Evolutionary conservation across 2,797 vertebrate genomes (phyloP).

Genomic region (Sphenodon punctatus): DNA sequence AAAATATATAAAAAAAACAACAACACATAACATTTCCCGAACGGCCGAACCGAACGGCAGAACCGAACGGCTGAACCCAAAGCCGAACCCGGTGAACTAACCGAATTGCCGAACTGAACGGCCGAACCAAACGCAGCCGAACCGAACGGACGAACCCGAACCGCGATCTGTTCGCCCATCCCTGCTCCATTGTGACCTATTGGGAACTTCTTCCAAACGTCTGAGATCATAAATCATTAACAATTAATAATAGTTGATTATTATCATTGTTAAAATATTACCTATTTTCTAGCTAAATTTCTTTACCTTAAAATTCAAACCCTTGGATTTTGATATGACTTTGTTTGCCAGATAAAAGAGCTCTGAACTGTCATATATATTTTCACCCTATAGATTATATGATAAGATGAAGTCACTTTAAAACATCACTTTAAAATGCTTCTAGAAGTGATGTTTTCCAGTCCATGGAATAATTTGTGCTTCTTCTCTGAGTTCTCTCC

Average conservation of each 20-base stretch:
- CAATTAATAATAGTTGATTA: background rate
- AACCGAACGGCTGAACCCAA: no score
- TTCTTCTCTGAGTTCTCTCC: background rate
- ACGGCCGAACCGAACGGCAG: no score
- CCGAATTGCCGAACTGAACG: no score
- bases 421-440: background rate
- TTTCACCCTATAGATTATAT: background rate
- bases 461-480: background rate
- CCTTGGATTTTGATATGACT: background rate
- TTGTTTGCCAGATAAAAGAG: background rate
- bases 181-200: no score
- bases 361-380: background rate
- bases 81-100: no score
- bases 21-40: no score
- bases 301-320: background rate
- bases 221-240: no score
- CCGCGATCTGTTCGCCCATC: no score
- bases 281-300: background rate
- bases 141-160: no score
- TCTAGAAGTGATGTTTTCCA: background rate
- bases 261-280: background rate
- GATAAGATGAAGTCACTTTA: background rate
- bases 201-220: no score
- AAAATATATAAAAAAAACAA: no score
- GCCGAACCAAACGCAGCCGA: no score